Conservation (phyloP, 2,797 vertebrate species). For the Arremon aurantiirostris region DNA sequence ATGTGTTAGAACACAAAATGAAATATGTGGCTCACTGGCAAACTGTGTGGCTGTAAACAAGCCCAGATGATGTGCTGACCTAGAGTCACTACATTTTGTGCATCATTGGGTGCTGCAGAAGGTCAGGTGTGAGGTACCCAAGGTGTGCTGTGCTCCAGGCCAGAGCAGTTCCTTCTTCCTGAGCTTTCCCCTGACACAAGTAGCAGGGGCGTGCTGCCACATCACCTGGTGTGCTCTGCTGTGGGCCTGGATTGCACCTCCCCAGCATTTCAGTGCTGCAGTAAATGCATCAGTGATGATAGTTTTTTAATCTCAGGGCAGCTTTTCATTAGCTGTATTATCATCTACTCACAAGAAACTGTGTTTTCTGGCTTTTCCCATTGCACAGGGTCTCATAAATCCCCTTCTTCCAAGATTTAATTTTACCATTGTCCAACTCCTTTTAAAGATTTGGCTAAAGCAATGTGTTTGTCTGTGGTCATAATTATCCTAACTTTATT, state of each 20-base stretch:
- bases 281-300: background rate
- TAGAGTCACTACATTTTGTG: background rate
- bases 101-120: background rate
- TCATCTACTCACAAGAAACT: background rate
- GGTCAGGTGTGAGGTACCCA: background rate
- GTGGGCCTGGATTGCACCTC: background rate
- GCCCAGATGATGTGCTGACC: background rate
- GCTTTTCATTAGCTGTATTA: background rate
- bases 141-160: background rate
- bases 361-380: background rate
- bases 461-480: background rate
- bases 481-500: background rate
- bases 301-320: background rate
- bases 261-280: background rate
- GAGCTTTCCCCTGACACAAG: background rate
- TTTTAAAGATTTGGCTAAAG: background rate
- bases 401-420: background rate
- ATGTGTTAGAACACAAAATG: background rate
- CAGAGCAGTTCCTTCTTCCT: background rate
- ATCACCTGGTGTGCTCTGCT: background rate
- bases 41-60: background rate
- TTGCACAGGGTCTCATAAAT: background rate
- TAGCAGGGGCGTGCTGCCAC: background rate
- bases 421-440: background rate
- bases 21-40: background rate